A percentile compares a stretch with the other conserved stretches of the same genome.
Evolutionary conservation across 2,888 invertebrate genomes (phyloP).

Genomic region (Apotomis betuletana): DNA sequence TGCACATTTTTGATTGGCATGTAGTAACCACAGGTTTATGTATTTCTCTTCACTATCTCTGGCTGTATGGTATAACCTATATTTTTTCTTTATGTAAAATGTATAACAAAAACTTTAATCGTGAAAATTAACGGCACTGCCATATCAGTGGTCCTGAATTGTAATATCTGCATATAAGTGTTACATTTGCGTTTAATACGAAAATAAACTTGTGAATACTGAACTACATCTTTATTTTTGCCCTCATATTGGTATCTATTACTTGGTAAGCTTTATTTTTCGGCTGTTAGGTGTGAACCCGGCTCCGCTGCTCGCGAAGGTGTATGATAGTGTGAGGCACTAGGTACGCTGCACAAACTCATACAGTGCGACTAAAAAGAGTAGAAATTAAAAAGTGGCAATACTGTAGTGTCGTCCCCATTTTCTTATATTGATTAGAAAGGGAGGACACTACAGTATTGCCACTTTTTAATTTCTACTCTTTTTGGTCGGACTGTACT

Average conservation of each 20-base stretch:
- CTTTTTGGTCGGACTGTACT: too few species aligned
- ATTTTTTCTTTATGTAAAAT: too few species aligned
- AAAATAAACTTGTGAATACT: conserved; percentile 45
- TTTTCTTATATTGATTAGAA: too few species aligned
- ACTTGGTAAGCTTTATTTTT: conserved; percentile 12
- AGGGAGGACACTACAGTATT: too few species aligned
- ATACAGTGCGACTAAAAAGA: too few species aligned
- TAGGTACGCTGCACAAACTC: neutral
- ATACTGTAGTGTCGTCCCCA: too few species aligned
- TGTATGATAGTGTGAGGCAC: too few species aligned
- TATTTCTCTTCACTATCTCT: neutral
- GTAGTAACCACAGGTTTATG: conserved; percentile 1
- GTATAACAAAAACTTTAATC: neutral
- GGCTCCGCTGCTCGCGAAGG: too few species aligned
- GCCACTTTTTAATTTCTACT: too few species aligned
- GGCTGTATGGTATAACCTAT: conserved; percentile 13
- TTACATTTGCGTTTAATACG: conserved; percentile 42
- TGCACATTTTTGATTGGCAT: conserved; percentile 14
- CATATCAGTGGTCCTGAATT: conserved; percentile 14
- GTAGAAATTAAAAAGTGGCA: too few species aligned
- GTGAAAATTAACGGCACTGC: conserved; percentile 20
- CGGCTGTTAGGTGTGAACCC: neutral
- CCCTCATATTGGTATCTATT: neutral
- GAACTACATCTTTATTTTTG: conserved; percentile 7
- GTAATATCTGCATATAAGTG: conserved; percentile 40